Evolutionary conservation across 2,797 vertebrate genomes (phyloP), one percentile per base, ranked within the genome.

Genomic region (Mastacembelus armatus): DNA sequence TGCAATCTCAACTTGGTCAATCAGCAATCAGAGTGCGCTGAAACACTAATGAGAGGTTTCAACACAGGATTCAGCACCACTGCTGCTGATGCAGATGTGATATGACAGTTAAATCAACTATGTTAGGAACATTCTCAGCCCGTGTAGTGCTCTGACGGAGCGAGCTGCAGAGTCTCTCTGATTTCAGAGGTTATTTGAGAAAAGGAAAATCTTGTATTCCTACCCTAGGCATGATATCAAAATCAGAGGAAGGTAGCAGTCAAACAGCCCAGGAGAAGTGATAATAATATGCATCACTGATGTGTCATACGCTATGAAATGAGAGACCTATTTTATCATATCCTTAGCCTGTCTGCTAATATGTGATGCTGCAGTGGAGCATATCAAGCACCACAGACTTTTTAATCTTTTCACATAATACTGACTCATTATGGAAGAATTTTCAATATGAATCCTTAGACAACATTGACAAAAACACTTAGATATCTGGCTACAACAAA

Each of bases 1-100:
- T 86, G 65, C 70, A 83, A 86, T 83, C 33, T 76, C 76, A 84
- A 40, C 79, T 75, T 83, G 88, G 80, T 89, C 88, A 88, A 91
- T 91, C 87, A 86, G 87, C 80, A 91, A 90, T 92, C 86, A 88
- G 78, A 83, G 59, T 7, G 39, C 65, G 62, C 61, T 81, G 83
- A 78, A 74, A 81, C 74, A 71, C 84, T 91, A 90, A 90, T 87
- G 88, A 92, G 78, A 62, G 78, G 77, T 78, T 82, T 79, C 69
- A 72, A 73, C 51, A 63, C 48, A 49, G 54, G 57, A 80, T 83
- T 79, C 72, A 73, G 76, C 71, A 22, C 48, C 61, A 32, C 58
- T 72, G 69, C 84, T n/a, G 39, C 78, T 52, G 85, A 84, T 83
- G 79, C 79, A 85, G 80, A 90, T 85, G 78, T 77, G 76, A 84